Evolutionary conservation across 2,797 vertebrate species (phyloP).

Genomic region (Bradypus variegatus): DNA sequence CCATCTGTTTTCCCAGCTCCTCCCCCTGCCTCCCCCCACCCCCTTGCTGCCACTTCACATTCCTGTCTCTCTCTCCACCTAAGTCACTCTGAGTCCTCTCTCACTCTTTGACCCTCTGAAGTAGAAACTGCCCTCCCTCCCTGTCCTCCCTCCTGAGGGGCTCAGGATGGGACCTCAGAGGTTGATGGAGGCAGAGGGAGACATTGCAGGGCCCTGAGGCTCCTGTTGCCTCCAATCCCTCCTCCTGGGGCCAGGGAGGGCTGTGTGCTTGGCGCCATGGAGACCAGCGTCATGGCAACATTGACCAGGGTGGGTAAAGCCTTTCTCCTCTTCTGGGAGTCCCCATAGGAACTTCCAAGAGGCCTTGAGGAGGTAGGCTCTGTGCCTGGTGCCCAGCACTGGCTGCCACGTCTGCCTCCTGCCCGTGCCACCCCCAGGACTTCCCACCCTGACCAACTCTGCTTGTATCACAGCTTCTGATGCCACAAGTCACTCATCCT

Average conservation of each 20-base stretch:
- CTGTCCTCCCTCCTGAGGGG: not conserved
- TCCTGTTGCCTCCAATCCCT: conserved; percentile 29
- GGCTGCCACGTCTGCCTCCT: not conserved
- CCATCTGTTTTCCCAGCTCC: not conserved
- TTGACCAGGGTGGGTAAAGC: conserved; percentile 32
- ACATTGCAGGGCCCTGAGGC: not conserved
- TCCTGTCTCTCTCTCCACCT: not conserved
- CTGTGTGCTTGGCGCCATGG: conserved; percentile 56
- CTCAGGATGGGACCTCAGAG: not conserved
- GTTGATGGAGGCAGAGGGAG: not conserved
- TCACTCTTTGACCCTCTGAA: not conserved
- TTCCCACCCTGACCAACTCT: not conserved
- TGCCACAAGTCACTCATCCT: not conserved
- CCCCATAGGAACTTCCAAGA: conserved; percentile 13
- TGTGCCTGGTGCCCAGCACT: not conserved
- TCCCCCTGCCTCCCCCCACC: not conserved
- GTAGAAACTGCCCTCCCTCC: conserved; percentile 1
- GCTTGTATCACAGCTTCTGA: not conserved
- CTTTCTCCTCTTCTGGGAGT: not conserved
- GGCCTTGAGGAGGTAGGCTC: not conserved
- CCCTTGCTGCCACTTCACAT: not conserved
- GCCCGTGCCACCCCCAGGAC: not conserved
- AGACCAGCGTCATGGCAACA: conserved; percentile 65
- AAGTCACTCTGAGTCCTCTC: not conserved
- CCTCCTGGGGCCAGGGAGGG: conserved; percentile 12